Percentiles rank a stretch among this genome's conserved stretches.
phyloP scores from a whole-genome alignment of 1,140 invertebrate genomes.

The Oryzaephilus surinamensis region DNA sequence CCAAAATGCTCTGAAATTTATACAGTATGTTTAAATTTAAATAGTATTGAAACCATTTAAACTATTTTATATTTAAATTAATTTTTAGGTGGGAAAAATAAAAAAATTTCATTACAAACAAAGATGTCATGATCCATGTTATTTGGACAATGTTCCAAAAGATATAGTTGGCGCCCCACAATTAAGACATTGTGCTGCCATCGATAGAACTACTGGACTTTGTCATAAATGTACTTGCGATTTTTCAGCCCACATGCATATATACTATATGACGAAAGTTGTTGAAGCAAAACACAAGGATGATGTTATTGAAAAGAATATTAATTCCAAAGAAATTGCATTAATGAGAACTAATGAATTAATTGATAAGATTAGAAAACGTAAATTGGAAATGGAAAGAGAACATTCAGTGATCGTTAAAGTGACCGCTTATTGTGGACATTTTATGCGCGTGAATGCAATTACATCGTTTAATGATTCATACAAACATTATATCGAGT shows the following conservation, averaged over 20 bases:
- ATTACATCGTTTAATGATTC: slow-evolving; percentile 19
- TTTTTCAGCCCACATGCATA: slow-evolving; percentile 19
- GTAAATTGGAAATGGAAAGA: slow-evolving; percentile 6
- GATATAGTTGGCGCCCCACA: slow-evolving; percentile 19
- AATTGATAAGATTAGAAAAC: slow-evolving; percentile 7
- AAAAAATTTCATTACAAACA: slow-evolving; percentile 29
- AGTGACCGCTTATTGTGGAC: slow-evolving; percentile 14
- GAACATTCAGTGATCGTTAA: slow-evolving; percentile 12
- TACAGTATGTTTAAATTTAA: slow-evolving; percentile 13
- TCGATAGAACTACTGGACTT: slow-evolving; percentile 10
- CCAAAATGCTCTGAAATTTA: slow-evolving; percentile 21
- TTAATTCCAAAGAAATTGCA: slow-evolving; percentile 9
- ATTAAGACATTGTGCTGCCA: slow-evolving; percentile 20
- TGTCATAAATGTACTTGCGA: slow-evolving; percentile 18
- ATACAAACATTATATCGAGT: slow-evolving; percentile 14
- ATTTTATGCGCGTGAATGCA: slow-evolving; percentile 15
- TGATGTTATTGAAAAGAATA: slow-evolving; percentile 10
- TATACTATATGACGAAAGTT: slow-evolving; percentile 17
- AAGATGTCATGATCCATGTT: slow-evolving; percentile 25
- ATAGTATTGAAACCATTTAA: background rate
- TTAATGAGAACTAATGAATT: slow-evolving; percentile 7
- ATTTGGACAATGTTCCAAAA: slow-evolving; percentile 17
- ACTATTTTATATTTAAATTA: slow-evolving; percentile 1
- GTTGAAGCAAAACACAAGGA: slow-evolving; percentile 10
- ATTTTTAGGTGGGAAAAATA: slow-evolving; percentile 22